Evolutionary conservation across 2,888 invertebrate genomes (phyloP).

Genomic region (Ophion slaviceki): DNA sequence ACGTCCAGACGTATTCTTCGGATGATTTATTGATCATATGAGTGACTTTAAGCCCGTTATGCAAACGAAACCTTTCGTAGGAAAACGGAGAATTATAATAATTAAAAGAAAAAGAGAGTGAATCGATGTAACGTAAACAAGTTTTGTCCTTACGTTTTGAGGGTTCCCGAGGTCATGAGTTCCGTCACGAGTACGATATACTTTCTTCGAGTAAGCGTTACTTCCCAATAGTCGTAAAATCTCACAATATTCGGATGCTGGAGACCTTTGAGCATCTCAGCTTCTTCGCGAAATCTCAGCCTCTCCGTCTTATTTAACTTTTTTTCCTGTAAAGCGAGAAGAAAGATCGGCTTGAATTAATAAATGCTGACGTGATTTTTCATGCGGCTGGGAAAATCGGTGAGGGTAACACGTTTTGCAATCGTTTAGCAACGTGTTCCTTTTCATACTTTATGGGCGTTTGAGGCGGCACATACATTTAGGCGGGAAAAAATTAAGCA

Average conservation of each 20-base stretch:
- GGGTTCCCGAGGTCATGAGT: constrained; percentile 99
- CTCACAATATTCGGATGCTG: constrained; percentile 99
- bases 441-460: too few species aligned
- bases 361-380: not conserved
- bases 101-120: not conserved
- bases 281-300: constrained; percentile 97
- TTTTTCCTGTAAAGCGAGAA: constrained; percentile 89
- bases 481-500: too few species aligned
- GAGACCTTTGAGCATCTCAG: constrained; percentile 99
- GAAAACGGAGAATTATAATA: not conserved
- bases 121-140: not conserved
- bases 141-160: constrained; percentile 94
- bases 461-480: too few species aligned
- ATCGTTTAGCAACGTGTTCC: too few species aligned
- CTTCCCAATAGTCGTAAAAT: constrained; percentile 99
- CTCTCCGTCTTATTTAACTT: constrained; percentile 98
- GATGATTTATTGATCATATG: too few species aligned
- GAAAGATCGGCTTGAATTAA: not conserved
- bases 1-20: too few species aligned
- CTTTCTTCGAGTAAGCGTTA: constrained; percentile 94
- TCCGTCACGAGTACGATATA: constrained; percentile 99
- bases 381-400: not conserved
- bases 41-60: too few species aligned
- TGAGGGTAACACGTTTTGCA: too few species aligned
- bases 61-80: not conserved